A percentile compares a stretch with the other conserved stretches of the same genome.
These are phyloP conservation scores for Sebastes schlegelii DNA, from an alignment of 2,113 vertebrate species.

Conservation along the genomic window DNA sequence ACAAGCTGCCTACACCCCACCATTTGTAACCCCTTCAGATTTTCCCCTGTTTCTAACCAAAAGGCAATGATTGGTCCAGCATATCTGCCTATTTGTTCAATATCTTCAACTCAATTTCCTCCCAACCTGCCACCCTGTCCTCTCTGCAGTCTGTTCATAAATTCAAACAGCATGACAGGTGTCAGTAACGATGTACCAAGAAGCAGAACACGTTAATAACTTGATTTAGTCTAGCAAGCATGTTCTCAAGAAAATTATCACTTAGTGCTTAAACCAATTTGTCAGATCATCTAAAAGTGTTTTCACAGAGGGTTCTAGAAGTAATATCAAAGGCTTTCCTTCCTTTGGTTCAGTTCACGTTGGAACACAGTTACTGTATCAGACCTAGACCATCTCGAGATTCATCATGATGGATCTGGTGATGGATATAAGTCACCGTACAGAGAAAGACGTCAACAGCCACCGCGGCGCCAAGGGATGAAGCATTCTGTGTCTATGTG, in stretches of 20 bases:
- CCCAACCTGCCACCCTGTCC: neutral
- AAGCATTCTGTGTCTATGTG: neutral
- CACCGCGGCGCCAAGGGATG: neutral
- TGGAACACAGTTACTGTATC: neutral
- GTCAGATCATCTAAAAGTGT: slow-evolving; percentile 35
- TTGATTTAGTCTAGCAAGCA: neutral
- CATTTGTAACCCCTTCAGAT: neutral
- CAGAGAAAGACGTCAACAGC: neutral
- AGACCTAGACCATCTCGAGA: neutral
- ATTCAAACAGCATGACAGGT: slow-evolving; percentile 27
- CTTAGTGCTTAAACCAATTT: neutral
- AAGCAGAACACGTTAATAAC: slow-evolving; percentile 3
- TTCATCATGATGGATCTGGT: neutral
- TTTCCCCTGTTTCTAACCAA: neutral
- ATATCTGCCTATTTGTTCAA: neutral
- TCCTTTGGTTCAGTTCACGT: neutral
- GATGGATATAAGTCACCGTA: neutral
- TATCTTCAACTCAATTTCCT: neutral
- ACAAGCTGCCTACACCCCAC: neutral
- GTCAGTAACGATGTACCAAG: slow-evolving; percentile 24
- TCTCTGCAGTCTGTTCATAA: slow-evolving; percentile 14
- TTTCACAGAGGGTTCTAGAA: neutral
- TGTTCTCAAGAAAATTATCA: neutral
- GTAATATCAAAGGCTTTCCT: neutral
- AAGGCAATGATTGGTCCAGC: neutral